Evolutionary conservation across 2,888 invertebrate species (phyloP), one percentile per base, ranked within the genome.

Genomic region (Orthosia gracilis): DNA sequence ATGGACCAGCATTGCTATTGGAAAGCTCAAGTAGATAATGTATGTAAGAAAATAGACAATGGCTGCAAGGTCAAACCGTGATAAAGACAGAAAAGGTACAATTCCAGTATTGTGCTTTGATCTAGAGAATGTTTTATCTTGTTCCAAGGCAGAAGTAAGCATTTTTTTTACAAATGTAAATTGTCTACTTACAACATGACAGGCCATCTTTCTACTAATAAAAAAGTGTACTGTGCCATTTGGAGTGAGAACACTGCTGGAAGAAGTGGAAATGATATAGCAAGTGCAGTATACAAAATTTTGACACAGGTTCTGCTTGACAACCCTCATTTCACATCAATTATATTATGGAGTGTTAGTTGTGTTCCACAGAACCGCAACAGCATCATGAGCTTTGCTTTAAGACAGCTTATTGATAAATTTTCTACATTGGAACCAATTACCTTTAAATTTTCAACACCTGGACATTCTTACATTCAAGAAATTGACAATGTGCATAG

Each of bases 211-310:
- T 85, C 86, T 59, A 83, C 70, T 69, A 82, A 79, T 49, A 88
- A 73, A 82, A 86, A 81, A n/a, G 84, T 86, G 23, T 89, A 89
- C 71, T 88, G 86, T 76, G 80, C 85, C 64, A 26, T 86, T 66
- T 89, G 85, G 87, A 73, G 59, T 67, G 88, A 88, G 75, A 69
- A 59, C 50, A 69, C 81, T 63, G 86, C 82, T 78, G 85, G 88
- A 31, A 82, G 84, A 84, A 69, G 73, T 61, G 87, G 83, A 47
- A 89, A 84, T 67, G 80, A 84, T 76, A 76, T 84, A 63, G 84
- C 85, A 57, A 87, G 62, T 69, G 55, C 69, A 59, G 67, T 87
- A 54, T 54, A 79, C 40, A 82, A 84, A 78, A 89, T 88, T 71
- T 78, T 89, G 63, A 72, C 73, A 66, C 65, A 69, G 47, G 80